Evolutionary conservation across 2,888 invertebrate species (phyloP).

Genomic region (Drosophila leonis): DNA sequence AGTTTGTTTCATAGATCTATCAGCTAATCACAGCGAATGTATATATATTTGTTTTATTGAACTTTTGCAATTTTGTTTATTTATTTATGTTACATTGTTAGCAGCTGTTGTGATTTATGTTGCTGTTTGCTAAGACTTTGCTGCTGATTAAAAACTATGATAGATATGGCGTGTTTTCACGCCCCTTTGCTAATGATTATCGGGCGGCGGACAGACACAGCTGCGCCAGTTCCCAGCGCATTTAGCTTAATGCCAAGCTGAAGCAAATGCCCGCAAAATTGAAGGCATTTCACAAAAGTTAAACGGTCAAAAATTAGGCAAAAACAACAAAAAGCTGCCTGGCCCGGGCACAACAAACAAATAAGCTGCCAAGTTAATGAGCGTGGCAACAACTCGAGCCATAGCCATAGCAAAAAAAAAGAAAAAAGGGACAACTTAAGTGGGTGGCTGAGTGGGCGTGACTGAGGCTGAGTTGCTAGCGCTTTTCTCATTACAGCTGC

Average conservation of each 20-base stretch:
- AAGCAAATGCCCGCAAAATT: conserved; percentile 13
- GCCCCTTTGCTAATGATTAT: conserved; percentile 47
- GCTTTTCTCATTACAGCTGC: conserved; percentile 25
- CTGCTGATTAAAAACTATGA: conserved; percentile 61
- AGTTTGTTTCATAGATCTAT: conserved; percentile 7
- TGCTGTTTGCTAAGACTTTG: conserved; percentile 10
- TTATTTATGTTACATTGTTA: conserved; percentile 2
- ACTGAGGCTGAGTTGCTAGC: neutral
- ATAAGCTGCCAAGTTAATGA: conserved; percentile 72
- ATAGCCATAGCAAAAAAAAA: conserved; percentile 27
- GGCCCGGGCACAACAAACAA: conserved; percentile 41
- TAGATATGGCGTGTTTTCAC: conserved; percentile 42
- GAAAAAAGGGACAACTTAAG: conserved; percentile 17
- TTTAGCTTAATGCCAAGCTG: conserved; percentile 46
- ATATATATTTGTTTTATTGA: neutral
- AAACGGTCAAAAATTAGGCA: conserved; percentile 73
- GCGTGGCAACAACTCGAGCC: conserved; percentile 47
- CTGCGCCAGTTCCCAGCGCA: conserved; percentile 67
- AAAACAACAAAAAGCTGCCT: conserved; percentile 37
- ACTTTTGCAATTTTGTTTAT: neutral
- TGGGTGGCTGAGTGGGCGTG: conserved; percentile 5
- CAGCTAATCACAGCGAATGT: neutral
- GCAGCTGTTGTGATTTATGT: conserved; percentile 33
- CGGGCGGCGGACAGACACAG: conserved; percentile 34
- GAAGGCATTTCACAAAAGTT: conserved; percentile 65